A percentile compares a stretch with the other conserved stretches of the same genome.
These are phyloP conservation scores for Chaitophorus viminalis DNA, from an alignment of 2,888 invertebrate species.

Conservation along the genomic window DNA sequence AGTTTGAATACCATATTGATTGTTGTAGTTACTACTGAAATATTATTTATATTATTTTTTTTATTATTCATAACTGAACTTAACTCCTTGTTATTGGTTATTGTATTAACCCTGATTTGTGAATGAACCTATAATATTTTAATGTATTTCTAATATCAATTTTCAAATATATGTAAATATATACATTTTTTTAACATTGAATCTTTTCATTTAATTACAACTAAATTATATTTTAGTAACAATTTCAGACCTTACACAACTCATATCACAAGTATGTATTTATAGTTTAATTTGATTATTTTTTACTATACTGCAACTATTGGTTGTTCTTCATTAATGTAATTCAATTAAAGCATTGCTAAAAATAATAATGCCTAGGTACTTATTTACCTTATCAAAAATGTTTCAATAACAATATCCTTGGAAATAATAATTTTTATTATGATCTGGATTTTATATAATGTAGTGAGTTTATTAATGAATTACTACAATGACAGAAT, in stretches of 20 bases:
- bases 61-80: slow-evolving; percentile 23
- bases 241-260: neutral
- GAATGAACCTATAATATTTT: neutral
- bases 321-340: too few species aligned
- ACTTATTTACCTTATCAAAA: too few species aligned
- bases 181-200: slow-evolving; percentile 7
- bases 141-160: slow-evolving; percentile 46
- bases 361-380: too few species aligned
- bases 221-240: neutral
- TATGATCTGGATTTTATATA: too few species aligned
- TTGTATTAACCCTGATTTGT: slow-evolving; percentile 33
- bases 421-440: too few species aligned
- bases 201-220: slow-evolving; percentile 32
- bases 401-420: too few species aligned
- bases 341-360: too few species aligned
- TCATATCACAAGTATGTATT: neutral
- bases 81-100: slow-evolving; percentile 24
- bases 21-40: neutral
- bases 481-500: too few species aligned
- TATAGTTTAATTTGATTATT: too few species aligned
- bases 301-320: too few species aligned
- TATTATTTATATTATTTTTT: slow-evolving; percentile 16
- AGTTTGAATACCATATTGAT: neutral
- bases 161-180: slow-evolving; percentile 57
- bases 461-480: too few species aligned